phyloP scores from a whole-genome alignment of 1,140 invertebrate genomes.

The Cephus cinctus region DNA sequence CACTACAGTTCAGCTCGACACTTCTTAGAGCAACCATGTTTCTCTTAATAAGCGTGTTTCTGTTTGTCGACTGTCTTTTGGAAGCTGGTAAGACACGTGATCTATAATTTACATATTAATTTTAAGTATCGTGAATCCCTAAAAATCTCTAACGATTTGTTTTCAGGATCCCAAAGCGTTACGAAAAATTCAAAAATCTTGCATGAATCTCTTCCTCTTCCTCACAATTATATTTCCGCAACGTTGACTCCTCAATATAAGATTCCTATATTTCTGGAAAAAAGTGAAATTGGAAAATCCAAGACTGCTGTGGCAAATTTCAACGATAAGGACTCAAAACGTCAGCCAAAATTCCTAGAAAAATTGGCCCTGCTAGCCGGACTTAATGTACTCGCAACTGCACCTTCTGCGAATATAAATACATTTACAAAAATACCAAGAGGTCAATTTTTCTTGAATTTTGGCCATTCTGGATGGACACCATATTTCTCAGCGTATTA shows the following conservation, averaged over 20 bases:
- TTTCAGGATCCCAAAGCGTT: too few relatives aligned
- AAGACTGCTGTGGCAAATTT: neutral
- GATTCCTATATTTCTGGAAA: neutral
- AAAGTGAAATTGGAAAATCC: neutral
- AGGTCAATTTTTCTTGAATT: neutral
- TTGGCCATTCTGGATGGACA: conserved; percentile 15
- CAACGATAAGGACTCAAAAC: neutral
- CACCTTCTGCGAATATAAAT: conserved; percentile 18
- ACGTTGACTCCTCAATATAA: neutral
- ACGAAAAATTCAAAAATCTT: neutral
- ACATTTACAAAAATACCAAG: conserved; percentile 11
- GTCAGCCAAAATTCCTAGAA: conserved; percentile 29
- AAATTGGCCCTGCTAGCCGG: conserved; percentile 41
- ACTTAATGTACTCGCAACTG: conserved; percentile 25
- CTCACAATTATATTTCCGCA: too few relatives aligned
- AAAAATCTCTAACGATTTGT: conserved; percentile 3
- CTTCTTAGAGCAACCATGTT: conserved; percentile 9
- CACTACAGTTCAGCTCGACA: conserved; percentile 1
- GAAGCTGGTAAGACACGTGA: conserved; percentile 1
- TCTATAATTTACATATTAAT: neutral
- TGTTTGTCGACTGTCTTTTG: neutral
- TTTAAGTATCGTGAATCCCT: neutral
- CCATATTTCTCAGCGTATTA: conserved; percentile 38
- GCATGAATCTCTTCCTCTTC: too few relatives aligned
- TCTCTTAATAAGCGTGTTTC: neutral